Percentiles rank a stretch among this genome's conserved stretches.
These are phyloP conservation scores for Oscarella lobularis DNA, from an alignment of 37 sponge, comb jelly and placozoan genomes.

Conservation along the genomic window DNA sequence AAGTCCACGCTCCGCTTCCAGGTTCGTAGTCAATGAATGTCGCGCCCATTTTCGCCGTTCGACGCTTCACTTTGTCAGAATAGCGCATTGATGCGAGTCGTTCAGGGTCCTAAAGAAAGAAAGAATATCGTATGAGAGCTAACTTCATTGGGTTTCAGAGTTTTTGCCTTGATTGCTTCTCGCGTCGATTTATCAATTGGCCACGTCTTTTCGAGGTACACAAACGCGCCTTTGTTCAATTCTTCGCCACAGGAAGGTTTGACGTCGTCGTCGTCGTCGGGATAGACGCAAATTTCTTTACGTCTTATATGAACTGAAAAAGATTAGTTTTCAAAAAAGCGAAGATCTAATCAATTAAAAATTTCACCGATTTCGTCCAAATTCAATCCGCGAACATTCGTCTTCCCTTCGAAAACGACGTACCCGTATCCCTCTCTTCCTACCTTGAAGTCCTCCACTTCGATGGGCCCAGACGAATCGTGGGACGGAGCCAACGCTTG, in stretches of 20 bases:
- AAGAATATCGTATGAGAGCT: too few relatives aligned
- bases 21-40: slow-evolving; percentile 59
- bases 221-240: slow-evolving; percentile 68
- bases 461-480: neutral
- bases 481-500: slow-evolving; percentile 3
- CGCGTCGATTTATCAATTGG: slow-evolving; percentile 69
- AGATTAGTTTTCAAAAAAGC: neutral
- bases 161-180: slow-evolving; percentile 37
- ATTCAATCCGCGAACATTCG: slow-evolving; percentile 60
- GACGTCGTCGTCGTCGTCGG: slow-evolving; percentile 44
- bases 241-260: slow-evolving; percentile 64
- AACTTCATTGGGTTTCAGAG: too few relatives aligned
- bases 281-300: slow-evolving; percentile 80
- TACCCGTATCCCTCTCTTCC: slow-evolving; percentile 49
- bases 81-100: slow-evolving; percentile 31
- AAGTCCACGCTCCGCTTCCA: slow-evolving; percentile 34
- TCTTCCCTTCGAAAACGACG: slow-evolving; percentile 41
- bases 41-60: slow-evolving; percentile 72
- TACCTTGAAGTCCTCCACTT: slow-evolving; percentile 51
- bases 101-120: neutral
- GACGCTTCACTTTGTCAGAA: slow-evolving; percentile 33
- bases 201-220: slow-evolving; percentile 56
- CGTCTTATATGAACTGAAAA: slow-evolving; percentile 44
- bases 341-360: neutral
- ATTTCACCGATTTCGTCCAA: slow-evolving; percentile 66